Evolutionary conservation across 30 jellyfish, hydroid and myxozoan species (phyloP), one percentile per base, ranked within the genome.

Genomic region (Morbakka virulenta): DNA sequence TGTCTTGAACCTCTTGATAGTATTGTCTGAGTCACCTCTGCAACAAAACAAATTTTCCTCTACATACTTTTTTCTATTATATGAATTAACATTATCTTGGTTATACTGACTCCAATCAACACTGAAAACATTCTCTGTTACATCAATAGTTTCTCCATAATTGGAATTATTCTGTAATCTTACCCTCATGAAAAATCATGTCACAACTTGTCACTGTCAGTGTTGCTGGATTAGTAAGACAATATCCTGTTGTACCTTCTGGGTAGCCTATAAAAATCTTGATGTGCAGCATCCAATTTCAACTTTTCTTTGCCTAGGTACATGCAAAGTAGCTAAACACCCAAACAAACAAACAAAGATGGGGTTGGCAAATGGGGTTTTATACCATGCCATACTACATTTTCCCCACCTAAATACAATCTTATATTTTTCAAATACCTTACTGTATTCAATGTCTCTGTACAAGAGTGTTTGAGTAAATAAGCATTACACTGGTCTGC

Each of bases 401-500:
- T 75, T n/a, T 20, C 61, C 14, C 79, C 82, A 31, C 61, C 13
- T n/a, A 52, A 53, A 29, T 31, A 65, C 31, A 78, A 78, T 27
- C 62, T 9, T 33, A 77, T 32, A 30, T 52, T 75, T 49, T 62
- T 53, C 20, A 75, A 26, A 28, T 75, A 75, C 34, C 17, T 65
- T 51, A 78, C 80, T 12, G 87, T 75, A n/a, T 49, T 52, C 1
- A 75, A 23, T 1, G 87, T 78, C 66, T 75, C 87, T 2, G 87
- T 78, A 64, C 87, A 75, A 75, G 9, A 75, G 48, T 75, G 14
- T 11, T 52, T 52, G 2, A 78, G 87, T 75, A 31, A 28, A n/a
- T 75, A 23, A 30, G 87, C 87, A 62, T 75, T 77, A 57, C 61
- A n/a, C n/a, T n/a, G n/a, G n/a, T n/a, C n/a, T n/a, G n/a, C n/a